Evolutionary conservation across 2,888 invertebrate species (phyloP).

Genomic region (Pristionchus exspectatus): DNA sequence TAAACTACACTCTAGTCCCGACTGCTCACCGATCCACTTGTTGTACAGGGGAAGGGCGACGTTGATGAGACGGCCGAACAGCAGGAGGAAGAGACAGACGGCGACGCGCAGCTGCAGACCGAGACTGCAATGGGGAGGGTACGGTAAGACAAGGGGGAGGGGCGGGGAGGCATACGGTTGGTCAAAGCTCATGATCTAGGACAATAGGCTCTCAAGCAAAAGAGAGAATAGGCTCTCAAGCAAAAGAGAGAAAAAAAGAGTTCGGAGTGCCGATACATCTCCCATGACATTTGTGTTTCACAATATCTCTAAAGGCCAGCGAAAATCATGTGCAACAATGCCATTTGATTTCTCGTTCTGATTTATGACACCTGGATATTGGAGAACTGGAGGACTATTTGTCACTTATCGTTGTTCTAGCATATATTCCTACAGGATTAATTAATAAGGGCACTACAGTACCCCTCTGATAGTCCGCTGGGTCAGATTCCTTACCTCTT

Average conservation of each 20-base stretch:
- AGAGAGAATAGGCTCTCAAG: too few species aligned
- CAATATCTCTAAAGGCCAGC: neutral
- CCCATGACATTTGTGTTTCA: neutral
- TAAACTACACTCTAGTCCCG: neutral
- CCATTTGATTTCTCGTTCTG: too few species aligned
- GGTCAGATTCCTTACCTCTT: conserved; percentile 79
- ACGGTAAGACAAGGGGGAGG: too few species aligned
- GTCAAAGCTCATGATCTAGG: too few species aligned
- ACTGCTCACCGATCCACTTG: conserved; percentile 87
- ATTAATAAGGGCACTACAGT: too few species aligned
- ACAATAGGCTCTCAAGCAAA: too few species aligned
- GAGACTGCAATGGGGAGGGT: conserved; percentile 80
- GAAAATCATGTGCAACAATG: too few species aligned
- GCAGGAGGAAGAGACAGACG: conserved; percentile 87
- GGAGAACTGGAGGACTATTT: too few species aligned
- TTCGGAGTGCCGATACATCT: neutral
- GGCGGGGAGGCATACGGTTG: neutral
- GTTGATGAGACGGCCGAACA: conserved; percentile 90
- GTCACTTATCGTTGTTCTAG: too few species aligned
- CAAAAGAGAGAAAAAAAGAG: neutral
- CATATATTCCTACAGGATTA: too few species aligned
- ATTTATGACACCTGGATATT: too few species aligned
- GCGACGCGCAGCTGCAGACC: conserved; percentile 89
- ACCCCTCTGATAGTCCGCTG: neutral
- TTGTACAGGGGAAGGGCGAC: conserved; percentile 94